Evolutionary conservation across 2,888 invertebrate genomes (phyloP), one percentile per base, ranked within the genome.

Genomic region (Branchellion lobata): DNA sequence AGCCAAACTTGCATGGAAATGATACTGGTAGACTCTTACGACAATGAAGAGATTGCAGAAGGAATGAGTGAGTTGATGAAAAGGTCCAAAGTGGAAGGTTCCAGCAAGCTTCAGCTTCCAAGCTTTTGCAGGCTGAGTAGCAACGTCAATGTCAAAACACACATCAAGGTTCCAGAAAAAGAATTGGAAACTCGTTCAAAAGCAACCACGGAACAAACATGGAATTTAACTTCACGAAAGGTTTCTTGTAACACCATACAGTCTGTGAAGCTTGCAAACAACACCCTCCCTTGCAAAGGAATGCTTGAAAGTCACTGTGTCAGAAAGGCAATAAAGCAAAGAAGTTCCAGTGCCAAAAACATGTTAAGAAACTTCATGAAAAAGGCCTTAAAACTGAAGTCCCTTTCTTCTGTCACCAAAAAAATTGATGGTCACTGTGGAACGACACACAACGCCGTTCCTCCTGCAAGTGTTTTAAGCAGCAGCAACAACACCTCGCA

Each of bases 311-410:
- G n/a, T 40, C 40, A 8, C 5, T 14, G 21, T 5, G 5, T n/a
- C 3, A 57, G 21, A 57, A 57, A 57, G 61, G 21, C 21, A 14
- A 57, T 14, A 5, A 3, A 24, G 11, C 21, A 57, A 18, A 57
- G 61, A n/a, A 57, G 61, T n/a, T 5, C 21, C n/a, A 57, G 61
- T 24, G 61, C 61, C 21, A 57, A n/a, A n/a, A 57, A 57, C n/a
- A 3, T 57, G 3, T 57, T 57, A 3, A 57, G 61, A n/a, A n/a
- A 57, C 21, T 57, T 57, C n/a, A n/a, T 57, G 21, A 57, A 57
- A n/a, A 57, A 57, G 24, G 21, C 61, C n/a, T 57, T 57, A 3
- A 57, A 57, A n/a, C 61, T 57, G n/a, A 57, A 57, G 24, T 57
- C 61, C 21, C 21, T 57, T 14, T 57, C 61, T 14, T n/a, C 61